Evolutionary conservation across 2,888 invertebrate genomes (phyloP).

Genomic region (Dynastes hyllus): DNA sequence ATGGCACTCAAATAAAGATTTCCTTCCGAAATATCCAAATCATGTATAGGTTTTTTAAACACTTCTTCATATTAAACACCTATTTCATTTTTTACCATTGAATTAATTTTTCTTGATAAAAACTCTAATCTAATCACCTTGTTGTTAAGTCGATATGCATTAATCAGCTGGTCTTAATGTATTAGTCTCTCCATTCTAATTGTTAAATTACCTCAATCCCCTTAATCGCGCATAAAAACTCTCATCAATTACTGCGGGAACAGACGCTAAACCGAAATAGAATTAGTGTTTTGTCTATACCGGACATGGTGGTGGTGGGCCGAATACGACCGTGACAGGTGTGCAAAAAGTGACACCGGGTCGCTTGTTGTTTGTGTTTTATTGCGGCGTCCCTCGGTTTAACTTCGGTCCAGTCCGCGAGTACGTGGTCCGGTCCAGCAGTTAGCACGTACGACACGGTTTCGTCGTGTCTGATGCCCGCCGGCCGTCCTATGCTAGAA

Average conservation of each 20-base stretch:
- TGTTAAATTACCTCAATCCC: neutral
- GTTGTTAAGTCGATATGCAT: neutral
- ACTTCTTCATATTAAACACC: no score
- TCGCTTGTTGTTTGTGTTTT: constrained; percentile 15
- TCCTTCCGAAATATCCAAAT: no score
- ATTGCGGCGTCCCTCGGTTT: neutral
- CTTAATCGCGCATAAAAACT: neutral
- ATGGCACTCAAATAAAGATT: no score
- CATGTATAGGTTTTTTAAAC: no score
- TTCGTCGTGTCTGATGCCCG: neutral
- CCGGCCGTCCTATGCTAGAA: neutral
- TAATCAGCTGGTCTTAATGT: neutral
- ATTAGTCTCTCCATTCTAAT: neutral
- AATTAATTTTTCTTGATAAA: neutral
- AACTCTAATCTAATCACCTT: neutral
- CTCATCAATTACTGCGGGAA: constrained; percentile 17
- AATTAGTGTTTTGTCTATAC: constrained; percentile 53
- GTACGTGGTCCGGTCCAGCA: neutral
- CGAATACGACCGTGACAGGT: constrained; percentile 26
- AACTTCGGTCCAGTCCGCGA: neutral
- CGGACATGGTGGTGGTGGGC: constrained; percentile 45
- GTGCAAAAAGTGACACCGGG: constrained; percentile 18
- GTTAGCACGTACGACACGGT: neutral
- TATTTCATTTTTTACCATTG: no score
- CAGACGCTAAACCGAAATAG: constrained; percentile 48